phyloP scores from a whole-genome alignment of 2,113 vertebrate genomes.

The Chinchilla lanigera region DNA sequence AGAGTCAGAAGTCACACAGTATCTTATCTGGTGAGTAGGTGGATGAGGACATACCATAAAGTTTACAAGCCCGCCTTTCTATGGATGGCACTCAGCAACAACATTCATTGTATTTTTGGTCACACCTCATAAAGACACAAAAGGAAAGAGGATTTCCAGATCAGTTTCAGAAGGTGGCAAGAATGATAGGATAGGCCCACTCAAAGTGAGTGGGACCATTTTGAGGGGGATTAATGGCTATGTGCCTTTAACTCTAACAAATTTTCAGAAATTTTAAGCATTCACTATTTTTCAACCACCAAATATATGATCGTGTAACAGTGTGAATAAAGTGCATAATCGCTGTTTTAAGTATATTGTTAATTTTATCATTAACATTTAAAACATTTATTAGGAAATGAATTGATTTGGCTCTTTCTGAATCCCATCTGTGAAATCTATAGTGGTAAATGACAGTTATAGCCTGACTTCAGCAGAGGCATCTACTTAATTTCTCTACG shows the following conservation, averaged over 20 bases:
- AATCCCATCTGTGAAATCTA: neutral
- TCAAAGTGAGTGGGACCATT: neutral
- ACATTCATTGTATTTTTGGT: neutral
- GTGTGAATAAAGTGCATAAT: neutral
- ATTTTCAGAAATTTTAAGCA: neutral
- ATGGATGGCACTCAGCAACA: neutral
- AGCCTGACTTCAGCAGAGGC: neutral
- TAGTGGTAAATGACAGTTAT: neutral
- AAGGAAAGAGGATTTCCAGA: neutral
- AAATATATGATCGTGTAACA: neutral
- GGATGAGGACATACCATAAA: neutral
- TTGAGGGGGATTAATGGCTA: neutral
- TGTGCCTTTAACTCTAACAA: neutral
- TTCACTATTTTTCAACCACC: neutral
- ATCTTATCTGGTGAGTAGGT: neutral
- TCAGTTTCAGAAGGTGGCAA: neutral
- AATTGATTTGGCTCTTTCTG: neutral
- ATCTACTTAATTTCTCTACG: neutral
- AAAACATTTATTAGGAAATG: neutral
- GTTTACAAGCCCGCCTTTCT: neutral
- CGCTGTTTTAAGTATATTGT: neutral
- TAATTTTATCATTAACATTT: constrained; percentile 20
- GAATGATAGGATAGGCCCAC: neutral
- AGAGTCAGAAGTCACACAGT: neutral
- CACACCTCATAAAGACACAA: neutral